phyloP scores from a whole-genome alignment of 2,113 vertebrate genomes.

The Taurulus bubalis region DNA sequence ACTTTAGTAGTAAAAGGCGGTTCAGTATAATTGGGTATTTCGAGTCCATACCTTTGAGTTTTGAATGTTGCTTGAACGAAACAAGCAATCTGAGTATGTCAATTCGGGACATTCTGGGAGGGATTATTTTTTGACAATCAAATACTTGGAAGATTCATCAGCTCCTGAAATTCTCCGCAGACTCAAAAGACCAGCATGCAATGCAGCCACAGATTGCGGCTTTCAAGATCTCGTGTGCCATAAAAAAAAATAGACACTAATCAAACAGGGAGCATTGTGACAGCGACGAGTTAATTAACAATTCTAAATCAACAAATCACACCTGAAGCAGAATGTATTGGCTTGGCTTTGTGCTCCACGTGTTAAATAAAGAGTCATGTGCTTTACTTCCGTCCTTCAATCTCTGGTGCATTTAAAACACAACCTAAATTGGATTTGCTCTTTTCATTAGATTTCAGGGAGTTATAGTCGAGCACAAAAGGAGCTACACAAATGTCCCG shows the following conservation, averaged over 20 bases:
- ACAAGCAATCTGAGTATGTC: neutral
- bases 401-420: constrained; percentile 48
- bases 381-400: constrained; percentile 28
- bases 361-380: constrained; percentile 9
- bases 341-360: constrained; percentile 9
- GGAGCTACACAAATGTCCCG: constrained; percentile 39
- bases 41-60: neutral
- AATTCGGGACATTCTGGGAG: neutral
- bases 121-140: neutral
- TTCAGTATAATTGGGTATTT: neutral
- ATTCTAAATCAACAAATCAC: neutral
- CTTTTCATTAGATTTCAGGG: constrained; percentile 61
- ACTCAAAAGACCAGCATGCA: constrained; percentile 7
- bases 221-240: neutral
- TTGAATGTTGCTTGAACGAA: neutral
- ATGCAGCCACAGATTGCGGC: neutral
- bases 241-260: neutral
- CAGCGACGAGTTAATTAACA: neutral
- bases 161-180: neutral
- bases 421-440: constrained; percentile 37
- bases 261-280: neutral
- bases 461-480: constrained; percentile 2
- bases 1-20: neutral
- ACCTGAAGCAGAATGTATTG: neutral
- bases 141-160: neutral